Conservation (phyloP, 1,140 invertebrate species). For the Elysia chlorotica region DNA sequence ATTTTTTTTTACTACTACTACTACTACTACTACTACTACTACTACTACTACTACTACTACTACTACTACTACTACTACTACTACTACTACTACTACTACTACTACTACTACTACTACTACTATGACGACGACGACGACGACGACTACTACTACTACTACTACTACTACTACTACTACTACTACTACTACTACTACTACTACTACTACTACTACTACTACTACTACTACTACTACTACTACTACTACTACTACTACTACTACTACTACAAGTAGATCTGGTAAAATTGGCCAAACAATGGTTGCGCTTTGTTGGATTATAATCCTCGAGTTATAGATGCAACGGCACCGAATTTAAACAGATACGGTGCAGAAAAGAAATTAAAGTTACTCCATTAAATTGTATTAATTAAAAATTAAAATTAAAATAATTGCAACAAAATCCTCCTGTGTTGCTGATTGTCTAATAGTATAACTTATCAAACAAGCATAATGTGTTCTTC, state of each 20-base stretch:
- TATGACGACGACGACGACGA: conserved; percentile 24
- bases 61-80: conserved; percentile 27
- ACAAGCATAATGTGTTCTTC: no score
- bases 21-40: conserved; percentile 19
- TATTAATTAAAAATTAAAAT: neutral
- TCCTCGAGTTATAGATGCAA: neutral
- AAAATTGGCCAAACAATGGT: conserved; percentile 18
- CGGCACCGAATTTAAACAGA: neutral
- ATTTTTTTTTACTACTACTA: conserved; percentile 15
- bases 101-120: conserved; percentile 27
- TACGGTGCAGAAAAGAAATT: neutral
- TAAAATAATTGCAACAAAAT: neutral
- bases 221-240: conserved; percentile 28
- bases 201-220: conserved; percentile 24
- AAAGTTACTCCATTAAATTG: neutral
- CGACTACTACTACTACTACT: conserved; percentile 27
- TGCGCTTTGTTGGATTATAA: no score
- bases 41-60: conserved; percentile 29
- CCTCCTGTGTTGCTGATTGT: neutral
- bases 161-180: conserved; percentile 14
- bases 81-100: conserved; percentile 23
- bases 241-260: conserved; percentile 28
- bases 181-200: neutral
- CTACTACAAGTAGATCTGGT: conserved; percentile 22
- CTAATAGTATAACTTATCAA: no score